A percentile compares a stretch with the other conserved stretches of the same genome.
Evolutionary conservation across 2,113 vertebrate species (phyloP).

Genomic region (Artemisiospiza belli): DNA sequence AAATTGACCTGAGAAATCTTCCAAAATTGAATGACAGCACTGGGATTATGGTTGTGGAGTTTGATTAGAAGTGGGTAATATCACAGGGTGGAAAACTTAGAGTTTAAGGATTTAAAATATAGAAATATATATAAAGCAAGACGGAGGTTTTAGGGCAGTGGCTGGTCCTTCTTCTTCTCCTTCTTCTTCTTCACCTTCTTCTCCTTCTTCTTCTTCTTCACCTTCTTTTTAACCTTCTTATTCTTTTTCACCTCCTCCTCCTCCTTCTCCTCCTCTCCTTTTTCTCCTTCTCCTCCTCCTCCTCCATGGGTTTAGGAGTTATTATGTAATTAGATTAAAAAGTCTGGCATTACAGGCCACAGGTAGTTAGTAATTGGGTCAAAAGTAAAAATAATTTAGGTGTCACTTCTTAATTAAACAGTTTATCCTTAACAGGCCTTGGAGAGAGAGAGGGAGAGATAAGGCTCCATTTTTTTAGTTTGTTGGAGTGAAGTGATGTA

Average conservation of each 20-base stretch:
- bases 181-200: not conserved
- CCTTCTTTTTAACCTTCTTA: no score
- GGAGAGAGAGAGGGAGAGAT: not conserved
- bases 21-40: not conserved
- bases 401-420: not conserved
- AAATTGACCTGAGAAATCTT: not conserved
- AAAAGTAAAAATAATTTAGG: not conserved
- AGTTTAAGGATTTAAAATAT: not conserved
- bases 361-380: not conserved
- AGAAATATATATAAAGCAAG: not conserved
- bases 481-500: not conserved
- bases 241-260: no score
- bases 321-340: not conserved
- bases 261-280: no score
- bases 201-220: no score
- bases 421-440: not conserved
- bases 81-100: not conserved
- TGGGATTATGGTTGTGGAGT: not conserved
- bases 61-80: not conserved
- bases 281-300: no score
- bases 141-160: not conserved
- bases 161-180: not conserved
- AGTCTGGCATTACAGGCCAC: not conserved
- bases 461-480: not conserved
- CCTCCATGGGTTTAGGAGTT: not conserved